Evolutionary conservation across 2,113 vertebrate genomes (phyloP), one percentile per base, ranked within the genome.

Genomic region (Craseonycteris thonglongyai): DNA sequence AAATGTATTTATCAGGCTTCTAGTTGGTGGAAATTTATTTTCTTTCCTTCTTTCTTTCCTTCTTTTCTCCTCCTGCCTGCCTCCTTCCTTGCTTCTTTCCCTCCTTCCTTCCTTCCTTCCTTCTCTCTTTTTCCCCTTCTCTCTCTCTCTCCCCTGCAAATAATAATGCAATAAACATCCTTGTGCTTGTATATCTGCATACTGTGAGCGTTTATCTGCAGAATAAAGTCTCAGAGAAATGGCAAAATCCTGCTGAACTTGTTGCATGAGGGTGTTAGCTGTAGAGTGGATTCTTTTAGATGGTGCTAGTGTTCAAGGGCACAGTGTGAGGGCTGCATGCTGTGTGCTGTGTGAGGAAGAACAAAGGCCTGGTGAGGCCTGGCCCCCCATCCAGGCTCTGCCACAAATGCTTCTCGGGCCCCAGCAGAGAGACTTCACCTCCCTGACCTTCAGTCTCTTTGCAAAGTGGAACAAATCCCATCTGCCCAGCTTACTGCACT

Each of bases 331-430:
- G 15, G 30, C n/a, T 7, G 3, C 21, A 1, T 7, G 19, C 15
- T 3, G 18, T 30, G 47, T 54, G 71, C 65, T 26, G 14, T 8
- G 59, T 24, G 35, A 19, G 40, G 33, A 35, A 42, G 24, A 66
- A 74, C 40, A 51, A 21, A 79, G 75, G 12, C 80, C 40, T 11
- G 15, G 16, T 1, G 3, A 61, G 68, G n/a, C 33, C 35, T 1
- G 33, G 33, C 19, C 56, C 61, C 4, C 42, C 28, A 0, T n/a
- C 65, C 33, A 3, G 54, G 33, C 79, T 45, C n/a, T 51, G 21
- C 1, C 4, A 10, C 15, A 0, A 4, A 6, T 1, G 24, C 11
- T 2, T 35, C 3, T 6, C 13, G 40, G 69, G 22, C 69, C 16
- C 5, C 12, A 2, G 45, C n/a, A 15, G 7, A 47, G n/a, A 61